Conservation (phyloP, 2,113 vertebrate genomes). For the Hepsetus odoe region DNA sequence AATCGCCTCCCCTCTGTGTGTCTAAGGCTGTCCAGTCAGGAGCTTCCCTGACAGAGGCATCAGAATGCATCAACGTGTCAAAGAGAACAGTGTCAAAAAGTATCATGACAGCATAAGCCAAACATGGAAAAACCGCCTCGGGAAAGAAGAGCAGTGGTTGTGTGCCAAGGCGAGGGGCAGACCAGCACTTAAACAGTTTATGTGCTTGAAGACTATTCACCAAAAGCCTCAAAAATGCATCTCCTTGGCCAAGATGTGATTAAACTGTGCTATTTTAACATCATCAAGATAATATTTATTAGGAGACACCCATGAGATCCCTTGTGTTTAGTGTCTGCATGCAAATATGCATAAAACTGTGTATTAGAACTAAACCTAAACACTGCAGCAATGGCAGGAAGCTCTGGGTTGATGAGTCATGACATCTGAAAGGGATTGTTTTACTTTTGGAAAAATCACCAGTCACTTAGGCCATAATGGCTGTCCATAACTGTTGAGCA, state of each 20-base stretch:
- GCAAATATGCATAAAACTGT: constrained; percentile 25
- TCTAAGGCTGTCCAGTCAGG: not conserved
- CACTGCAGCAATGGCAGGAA: constrained; percentile 3
- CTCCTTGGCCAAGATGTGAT: not conserved
- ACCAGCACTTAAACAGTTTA: not conserved
- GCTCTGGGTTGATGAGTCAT: constrained; percentile 23
- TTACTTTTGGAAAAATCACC: constrained; percentile 33
- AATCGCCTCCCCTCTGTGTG: not conserved
- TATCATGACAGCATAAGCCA: not conserved
- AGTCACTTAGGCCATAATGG: constrained; percentile 21
- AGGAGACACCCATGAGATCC: not conserved
- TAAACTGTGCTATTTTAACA: constrained; percentile 9
- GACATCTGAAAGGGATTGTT: constrained; percentile 47
- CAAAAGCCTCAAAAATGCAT: not conserved
- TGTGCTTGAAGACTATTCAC: not conserved
- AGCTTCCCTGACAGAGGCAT: not conserved
- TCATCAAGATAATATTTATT: constrained; percentile 19
- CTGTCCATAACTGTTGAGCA: constrained; percentile 6
- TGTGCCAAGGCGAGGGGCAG: not conserved
- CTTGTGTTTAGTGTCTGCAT: constrained; percentile 6
- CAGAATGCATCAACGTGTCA: not conserved
- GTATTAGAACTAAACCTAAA: not conserved
- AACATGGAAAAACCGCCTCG: not conserved
- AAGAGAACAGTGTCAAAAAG: not conserved
- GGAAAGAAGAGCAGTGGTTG: not conserved